phyloP scores from a whole-genome alignment of 2,888 invertebrate species.

The Plagodis pulveraria region DNA sequence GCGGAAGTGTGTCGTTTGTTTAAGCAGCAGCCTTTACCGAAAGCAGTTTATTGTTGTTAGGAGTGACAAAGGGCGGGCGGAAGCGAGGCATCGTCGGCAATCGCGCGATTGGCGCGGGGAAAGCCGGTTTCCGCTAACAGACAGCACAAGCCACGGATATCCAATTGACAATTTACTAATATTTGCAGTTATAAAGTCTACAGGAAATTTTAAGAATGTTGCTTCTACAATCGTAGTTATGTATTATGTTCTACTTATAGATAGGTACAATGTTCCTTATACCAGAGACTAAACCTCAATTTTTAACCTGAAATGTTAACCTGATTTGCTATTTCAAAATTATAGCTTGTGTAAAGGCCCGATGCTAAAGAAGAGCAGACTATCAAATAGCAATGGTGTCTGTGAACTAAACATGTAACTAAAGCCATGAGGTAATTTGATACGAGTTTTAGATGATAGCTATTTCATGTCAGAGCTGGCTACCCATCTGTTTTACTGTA shows the following conservation, averaged over 20 bases:
- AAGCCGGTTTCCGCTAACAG: constrained; percentile 59
- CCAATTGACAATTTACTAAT: constrained; percentile 23
- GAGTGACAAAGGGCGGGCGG: constrained; percentile 58
- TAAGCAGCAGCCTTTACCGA: constrained; percentile 42
- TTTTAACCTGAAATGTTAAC: neutral
- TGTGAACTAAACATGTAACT: neutral
- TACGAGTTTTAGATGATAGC: neutral
- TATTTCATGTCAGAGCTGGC: too few relatives aligned
- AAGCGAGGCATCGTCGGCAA: constrained; percentile 47
- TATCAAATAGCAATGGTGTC: constrained; percentile 5
- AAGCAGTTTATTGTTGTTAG: constrained; percentile 54
- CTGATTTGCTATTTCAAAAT: too few relatives aligned
- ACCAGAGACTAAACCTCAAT: too few relatives aligned
- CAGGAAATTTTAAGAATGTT: neutral
- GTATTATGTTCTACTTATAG: too few relatives aligned
- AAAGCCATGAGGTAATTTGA: neutral
- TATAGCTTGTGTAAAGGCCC: neutral
- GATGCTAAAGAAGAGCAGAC: too few relatives aligned
- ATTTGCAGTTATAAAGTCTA: constrained; percentile 2
- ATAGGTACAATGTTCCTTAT: too few relatives aligned
- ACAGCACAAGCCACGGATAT: constrained; percentile 36
- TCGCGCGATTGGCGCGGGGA: constrained; percentile 56
- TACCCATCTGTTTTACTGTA: too few relatives aligned
- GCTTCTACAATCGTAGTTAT: too few relatives aligned
- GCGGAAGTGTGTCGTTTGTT: constrained; percentile 37